phyloP scores from a whole-genome alignment of 2,113 vertebrate species.

The Promerops cafer region DNA sequence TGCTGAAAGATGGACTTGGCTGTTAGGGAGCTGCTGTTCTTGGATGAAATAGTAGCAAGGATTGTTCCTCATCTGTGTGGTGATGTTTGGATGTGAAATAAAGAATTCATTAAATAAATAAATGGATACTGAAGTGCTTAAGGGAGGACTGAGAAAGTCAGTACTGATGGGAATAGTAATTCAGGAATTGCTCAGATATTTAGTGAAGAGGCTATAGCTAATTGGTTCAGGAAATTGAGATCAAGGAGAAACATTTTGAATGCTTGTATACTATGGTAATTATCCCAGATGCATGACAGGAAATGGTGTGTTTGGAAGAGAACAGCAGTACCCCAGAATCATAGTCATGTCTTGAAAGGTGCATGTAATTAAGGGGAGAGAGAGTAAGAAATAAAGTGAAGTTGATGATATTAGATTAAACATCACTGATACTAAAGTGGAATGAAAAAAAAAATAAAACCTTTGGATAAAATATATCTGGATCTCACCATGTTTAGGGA shows the following conservation, averaged over 20 bases:
- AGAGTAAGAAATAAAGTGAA: neutral
- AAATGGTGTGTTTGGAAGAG: neutral
- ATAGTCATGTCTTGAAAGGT: neutral
- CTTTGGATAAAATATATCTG: neutral
- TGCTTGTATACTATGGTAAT: neutral
- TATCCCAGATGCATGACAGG: neutral
- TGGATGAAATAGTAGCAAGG: neutral
- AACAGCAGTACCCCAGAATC: neutral
- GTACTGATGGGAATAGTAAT: neutral
- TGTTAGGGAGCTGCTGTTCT: neutral
- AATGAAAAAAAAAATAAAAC: neutral
- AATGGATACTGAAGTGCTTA: neutral
- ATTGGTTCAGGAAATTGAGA: neutral
- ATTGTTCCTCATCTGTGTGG: neutral
- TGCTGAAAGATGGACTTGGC: neutral
- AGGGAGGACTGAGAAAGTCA: neutral
- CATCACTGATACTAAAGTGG: neutral
- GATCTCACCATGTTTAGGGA: neutral
- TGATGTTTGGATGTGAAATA: neutral
- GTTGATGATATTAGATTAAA: neutral
- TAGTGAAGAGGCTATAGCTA: neutral
- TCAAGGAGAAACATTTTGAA: neutral
- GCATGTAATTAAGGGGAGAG: neutral
- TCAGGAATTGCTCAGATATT: neutral
- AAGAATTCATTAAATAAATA: neutral